phyloP scores from a whole-genome alignment of 2,888 invertebrate species.

The Tridacna gigas region DNA sequence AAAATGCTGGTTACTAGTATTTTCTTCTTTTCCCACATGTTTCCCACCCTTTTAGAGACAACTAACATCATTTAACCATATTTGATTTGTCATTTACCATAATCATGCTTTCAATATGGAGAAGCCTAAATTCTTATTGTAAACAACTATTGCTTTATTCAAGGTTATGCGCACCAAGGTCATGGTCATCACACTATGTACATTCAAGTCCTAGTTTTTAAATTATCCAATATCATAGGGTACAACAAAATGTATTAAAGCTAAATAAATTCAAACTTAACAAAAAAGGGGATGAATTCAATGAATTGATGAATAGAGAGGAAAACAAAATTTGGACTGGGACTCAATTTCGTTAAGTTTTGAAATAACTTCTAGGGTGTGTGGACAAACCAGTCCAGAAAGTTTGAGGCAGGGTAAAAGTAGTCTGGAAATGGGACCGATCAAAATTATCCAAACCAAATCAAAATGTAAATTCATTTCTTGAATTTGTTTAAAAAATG shows the following conservation, averaged over 20 bases:
- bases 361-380: neutral
- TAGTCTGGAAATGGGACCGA: too few relatives aligned
- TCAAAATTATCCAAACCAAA: too few relatives aligned
- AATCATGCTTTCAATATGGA: too few relatives aligned
- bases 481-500: neutral
- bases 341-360: neutral
- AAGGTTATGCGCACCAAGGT: neutral
- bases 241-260: slow-evolving; percentile 42
- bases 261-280: slow-evolving; percentile 44
- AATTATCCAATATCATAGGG: slow-evolving; percentile 28
- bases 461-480: too few relatives aligned
- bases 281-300: slow-evolving; percentile 21
- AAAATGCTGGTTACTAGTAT: neutral
- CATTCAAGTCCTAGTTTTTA: slow-evolving; percentile 23
- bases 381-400: too few relatives aligned
- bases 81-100: neutral
- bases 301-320: slow-evolving; percentile 6
- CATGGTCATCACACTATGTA: slow-evolving; percentile 4
- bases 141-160: too few relatives aligned
- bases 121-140: neutral
- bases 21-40: neutral
- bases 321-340: neutral
- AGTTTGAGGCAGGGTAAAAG: too few relatives aligned
- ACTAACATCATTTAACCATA: neutral
- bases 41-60: neutral